Base-by-base conservation (phyloP, 2,113 vertebrate genomes). In the Nesoenas mayeri region DNA sequence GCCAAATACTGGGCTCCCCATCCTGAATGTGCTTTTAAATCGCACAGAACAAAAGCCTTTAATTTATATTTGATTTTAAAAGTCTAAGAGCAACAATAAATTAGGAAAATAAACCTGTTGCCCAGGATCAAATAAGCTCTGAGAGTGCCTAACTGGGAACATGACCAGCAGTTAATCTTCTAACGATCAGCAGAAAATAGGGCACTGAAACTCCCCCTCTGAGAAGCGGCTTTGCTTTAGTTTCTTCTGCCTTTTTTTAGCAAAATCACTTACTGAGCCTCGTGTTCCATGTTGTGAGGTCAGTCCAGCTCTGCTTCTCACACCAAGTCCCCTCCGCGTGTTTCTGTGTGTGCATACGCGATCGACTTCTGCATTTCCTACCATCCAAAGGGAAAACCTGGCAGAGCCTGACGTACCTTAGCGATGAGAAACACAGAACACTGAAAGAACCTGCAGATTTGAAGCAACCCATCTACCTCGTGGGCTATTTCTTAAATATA, bases 1-100 rank as follows among this genome's bases (percentile, higher is more conserved):
- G 83, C 73, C 90, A 95, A 96, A 95, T 86, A 90, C 2, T 75
- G 77, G 61, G 61, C 47, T 94, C 69, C 53, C 15, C 65, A 74
- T 78, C 65, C 36, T 14, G 2, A 69, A 71, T 32, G 56, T 67
- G 84, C 83, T 89, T 94, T 95, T 91, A 95, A 92, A 87, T 85
- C 69, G 78, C 61, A 87, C 26, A 82, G 66, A 96, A 96, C 92
- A 96, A 96, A 97, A 95, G 80, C 9, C 40, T 92, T 89, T 87
- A 94, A 96, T 97, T 96, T 95, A 97, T 89, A 95, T 92, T 92
- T 92, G 61, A 85, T 54, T 75, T 95, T 93, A 93, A 96, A 94
- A 96, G 91, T 87, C 86, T 94, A 92, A 95, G 29, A 96, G 93
- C 80, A 94, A 94, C 94, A 93, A 93, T 97, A 97, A 96, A 96